A percentile compares a stretch with the other conserved stretches of the same genome.
phyloP scores from a whole-genome alignment of 1,140 invertebrate genomes.

The Callitettix versicolor region DNA sequence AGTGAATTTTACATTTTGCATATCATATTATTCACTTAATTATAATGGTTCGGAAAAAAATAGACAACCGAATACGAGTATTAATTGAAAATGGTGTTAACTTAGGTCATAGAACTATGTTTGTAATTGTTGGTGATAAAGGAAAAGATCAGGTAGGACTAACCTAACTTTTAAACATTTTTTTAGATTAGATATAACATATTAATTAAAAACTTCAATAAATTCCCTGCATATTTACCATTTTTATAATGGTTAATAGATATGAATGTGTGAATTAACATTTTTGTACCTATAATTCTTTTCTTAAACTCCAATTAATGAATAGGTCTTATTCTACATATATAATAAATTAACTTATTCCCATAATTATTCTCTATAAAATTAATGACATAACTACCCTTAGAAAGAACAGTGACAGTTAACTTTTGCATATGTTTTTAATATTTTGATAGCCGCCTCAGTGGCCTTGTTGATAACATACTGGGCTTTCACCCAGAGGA shows the following conservation, averaged over 20 bases:
- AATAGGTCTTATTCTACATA: not conserved
- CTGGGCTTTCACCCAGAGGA: too few relatives aligned
- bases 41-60: conserved; percentile 59
- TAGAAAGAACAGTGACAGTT: too few relatives aligned
- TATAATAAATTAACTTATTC: not conserved
- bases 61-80: conserved; percentile 89
- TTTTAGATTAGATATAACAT: not conserved
- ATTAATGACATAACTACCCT: too few relatives aligned
- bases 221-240: not conserved
- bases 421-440: too few relatives aligned
- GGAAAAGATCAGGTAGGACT: conserved; percentile 78
- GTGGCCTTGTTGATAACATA: too few relatives aligned
- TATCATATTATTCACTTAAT: too few relatives aligned
- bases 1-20: too few relatives aligned
- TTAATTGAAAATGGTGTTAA: conserved; percentile 96
- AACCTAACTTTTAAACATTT: conserved; percentile 11
- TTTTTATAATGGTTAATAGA: too few relatives aligned
- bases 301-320: not conserved
- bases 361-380: not conserved
- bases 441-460: too few relatives aligned
- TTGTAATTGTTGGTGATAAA: conserved; percentile 93
- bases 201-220: not conserved
- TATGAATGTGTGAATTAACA: too few relatives aligned
- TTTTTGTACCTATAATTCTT: too few relatives aligned
- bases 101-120: conserved; percentile 80